Base-by-base conservation (phyloP, 2,888 invertebrate genomes). In the Agonopterix heracliana region DNA sequence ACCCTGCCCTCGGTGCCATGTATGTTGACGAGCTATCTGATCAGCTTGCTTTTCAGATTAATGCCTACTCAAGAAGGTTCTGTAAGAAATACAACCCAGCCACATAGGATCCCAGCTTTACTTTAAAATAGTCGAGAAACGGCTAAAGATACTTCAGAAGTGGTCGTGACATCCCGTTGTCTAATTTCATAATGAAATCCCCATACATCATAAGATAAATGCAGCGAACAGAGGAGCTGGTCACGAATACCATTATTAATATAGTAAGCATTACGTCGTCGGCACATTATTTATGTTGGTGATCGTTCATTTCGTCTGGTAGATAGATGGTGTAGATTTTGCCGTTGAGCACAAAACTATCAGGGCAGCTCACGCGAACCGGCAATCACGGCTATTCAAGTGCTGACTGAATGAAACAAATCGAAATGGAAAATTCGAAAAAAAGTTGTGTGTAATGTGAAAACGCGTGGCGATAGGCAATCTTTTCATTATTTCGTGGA, bases 301-400 rank as follows among this genome's bases (percentile, higher is more conserved):
- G 59, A 78, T 74, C 69, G 68, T 73, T 76, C 71, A 68, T 75
- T 47, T 69, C 52, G 61, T 59, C 54, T 64, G 62, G 60, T 64
- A 69, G 65, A 70, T 68, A 73, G 53, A 56, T 53, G 59, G 61
- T 54, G 57, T 60, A 55, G 56, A 60, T 75, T 74, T 73, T 69
- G 66, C 61, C 57, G 59, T 43, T 46, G 53, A 63, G 65, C 59
- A 74, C 64, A 68, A 67, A 77, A 76, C 76, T 76, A 81, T 74
- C 68, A 73, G 61, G 54, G 11, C 52, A 50, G 48, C 57, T 64
- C 85, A 85, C 85, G 86, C 86, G 74, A 86, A 77, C 77, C 48
- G 53, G 81, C 70, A 78, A 86, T 86, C 81, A 85, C 61, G 64
- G 66, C 67, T 60, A 65, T 70, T 73, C 69, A 71, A 69, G 68